Conservation (phyloP, 2,797 vertebrate species). For the Eulemur mongoz region DNA sequence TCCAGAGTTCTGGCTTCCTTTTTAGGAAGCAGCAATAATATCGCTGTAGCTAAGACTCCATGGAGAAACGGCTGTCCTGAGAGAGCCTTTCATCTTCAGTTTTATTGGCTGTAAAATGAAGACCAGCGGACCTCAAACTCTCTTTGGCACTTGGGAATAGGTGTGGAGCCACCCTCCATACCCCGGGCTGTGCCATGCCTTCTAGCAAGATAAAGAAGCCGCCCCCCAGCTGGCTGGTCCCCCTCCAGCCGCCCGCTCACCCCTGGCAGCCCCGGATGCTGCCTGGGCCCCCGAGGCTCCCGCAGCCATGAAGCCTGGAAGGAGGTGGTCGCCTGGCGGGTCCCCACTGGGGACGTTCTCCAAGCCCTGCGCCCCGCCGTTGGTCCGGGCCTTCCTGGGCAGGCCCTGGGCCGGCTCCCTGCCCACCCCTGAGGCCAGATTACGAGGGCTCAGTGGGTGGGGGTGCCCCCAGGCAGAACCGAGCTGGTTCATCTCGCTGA, state of each 20-base stretch:
- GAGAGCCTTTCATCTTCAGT: not conserved
- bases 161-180: rapidly evolving
- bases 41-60: not conserved
- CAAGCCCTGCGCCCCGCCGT: not conserved
- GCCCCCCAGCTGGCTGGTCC: rapidly evolving
- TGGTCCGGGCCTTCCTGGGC: not conserved
- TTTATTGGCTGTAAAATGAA: not conserved
- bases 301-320: not conserved
- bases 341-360: not conserved
- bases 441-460: not conserved
- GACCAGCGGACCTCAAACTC: not conserved
- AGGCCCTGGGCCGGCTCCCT: not conserved
- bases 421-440: not conserved
- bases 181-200: not conserved
- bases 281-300: not conserved
- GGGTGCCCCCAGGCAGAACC: not conserved
- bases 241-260: rapidly evolving
- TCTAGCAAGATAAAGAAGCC: not conserved
- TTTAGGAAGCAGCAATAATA: not conserved
- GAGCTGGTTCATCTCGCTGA: not conserved
- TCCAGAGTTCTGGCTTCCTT: slow-evolving; percentile 43
- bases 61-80: not conserved
- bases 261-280: not conserved
- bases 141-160: not conserved
- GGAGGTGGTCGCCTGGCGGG: too few relatives aligned